Percentiles rank a stretch among this genome's conserved stretches.
These are phyloP conservation scores for Calvadosia cruxmelitensis DNA, from an alignment of 30 jellyfish, hydroid and myxozoan species.

Conservation along the genomic window DNA sequence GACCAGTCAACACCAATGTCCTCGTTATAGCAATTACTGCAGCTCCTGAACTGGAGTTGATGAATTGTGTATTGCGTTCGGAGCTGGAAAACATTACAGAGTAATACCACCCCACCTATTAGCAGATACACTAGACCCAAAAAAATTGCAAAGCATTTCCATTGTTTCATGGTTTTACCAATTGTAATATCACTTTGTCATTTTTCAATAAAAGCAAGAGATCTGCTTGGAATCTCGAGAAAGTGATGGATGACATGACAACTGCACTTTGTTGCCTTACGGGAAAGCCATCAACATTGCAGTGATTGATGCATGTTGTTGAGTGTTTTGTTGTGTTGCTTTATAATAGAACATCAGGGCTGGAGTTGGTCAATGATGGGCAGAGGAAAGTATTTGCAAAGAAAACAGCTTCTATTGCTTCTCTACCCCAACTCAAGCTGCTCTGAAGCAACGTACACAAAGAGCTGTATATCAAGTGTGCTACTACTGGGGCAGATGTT, in stretches of 20 bases:
- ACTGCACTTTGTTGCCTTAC: too few relatives aligned
- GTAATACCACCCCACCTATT: slow-evolving; percentile 20
- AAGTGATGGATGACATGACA: slow-evolving; percentile 11
- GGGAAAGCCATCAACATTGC: too few relatives aligned
- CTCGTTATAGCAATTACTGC: slow-evolving; percentile 22
- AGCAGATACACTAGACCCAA: slow-evolving; percentile 14
- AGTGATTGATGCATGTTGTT: too few relatives aligned
- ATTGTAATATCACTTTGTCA: slow-evolving; percentile 13
- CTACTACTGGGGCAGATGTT: slow-evolving; percentile 10
- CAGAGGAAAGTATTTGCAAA: slow-evolving; percentile 21
- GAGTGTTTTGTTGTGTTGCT: slow-evolving; percentile 12
- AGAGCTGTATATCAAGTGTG: slow-evolving; percentile 28
- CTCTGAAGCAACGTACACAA: slow-evolving; percentile 11
- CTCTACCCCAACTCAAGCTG: slow-evolving; percentile 18
- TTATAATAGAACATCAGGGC: slow-evolving; percentile 31
- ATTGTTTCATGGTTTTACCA: slow-evolving; percentile 20
- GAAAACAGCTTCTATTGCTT: slow-evolving; percentile 6
- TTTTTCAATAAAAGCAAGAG: slow-evolving; percentile 12
- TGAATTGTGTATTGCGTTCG: slow-evolving; percentile 27
- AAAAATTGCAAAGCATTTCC: slow-evolving; percentile 22
- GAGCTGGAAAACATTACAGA: slow-evolving; percentile 13
- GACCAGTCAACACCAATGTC: slow-evolving; percentile 27
- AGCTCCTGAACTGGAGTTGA: slow-evolving; percentile 2
- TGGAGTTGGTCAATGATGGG: slow-evolving; percentile 13
- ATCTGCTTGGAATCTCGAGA: slow-evolving; percentile 20